Percentiles rank a stretch among this genome's conserved stretches.
Conservation (phyloP, 2,113 vertebrate genomes). For the Meleagris gallopavo region DNA sequence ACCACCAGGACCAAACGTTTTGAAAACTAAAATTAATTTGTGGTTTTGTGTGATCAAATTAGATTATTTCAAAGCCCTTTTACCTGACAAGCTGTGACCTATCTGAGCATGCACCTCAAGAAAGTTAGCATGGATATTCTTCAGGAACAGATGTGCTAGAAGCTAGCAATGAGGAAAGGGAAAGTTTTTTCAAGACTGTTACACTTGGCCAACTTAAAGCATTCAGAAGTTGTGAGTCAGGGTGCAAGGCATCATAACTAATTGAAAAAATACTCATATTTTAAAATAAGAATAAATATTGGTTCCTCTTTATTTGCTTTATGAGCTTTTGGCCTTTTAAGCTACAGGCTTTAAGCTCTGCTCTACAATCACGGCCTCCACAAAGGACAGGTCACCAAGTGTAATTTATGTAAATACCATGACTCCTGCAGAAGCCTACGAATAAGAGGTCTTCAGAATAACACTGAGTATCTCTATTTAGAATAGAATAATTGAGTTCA, state of each 20-base stretch:
- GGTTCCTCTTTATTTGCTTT: constrained; percentile 14
- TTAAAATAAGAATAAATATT: constrained; percentile 4
- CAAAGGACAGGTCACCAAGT: neutral
- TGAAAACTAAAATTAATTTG: neutral
- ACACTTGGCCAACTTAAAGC: constrained; percentile 12
- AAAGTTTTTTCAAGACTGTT: constrained; percentile 5
- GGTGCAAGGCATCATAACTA: neutral
- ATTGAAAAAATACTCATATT: constrained; percentile 2
- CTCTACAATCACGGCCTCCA: neutral
- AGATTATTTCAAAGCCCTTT: neutral
- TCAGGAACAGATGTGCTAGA: neutral
- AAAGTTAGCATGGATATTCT: neutral
- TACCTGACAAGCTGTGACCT: neutral
- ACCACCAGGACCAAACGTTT: neutral
- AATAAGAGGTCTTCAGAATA: neutral
- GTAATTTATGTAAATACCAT: neutral
- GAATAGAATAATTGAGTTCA: neutral
- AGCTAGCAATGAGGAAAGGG: constrained; percentile 44
- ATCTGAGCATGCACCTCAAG: neutral
- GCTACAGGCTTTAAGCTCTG: neutral
- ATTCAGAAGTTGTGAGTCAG: constrained; percentile 40
- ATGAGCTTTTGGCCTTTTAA: neutral
- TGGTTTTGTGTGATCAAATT: fast-evolving
- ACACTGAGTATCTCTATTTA: neutral
- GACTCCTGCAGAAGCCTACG: neutral